These are phyloP conservation scores for Lutraria rhynchaena DNA, from an alignment of 1,140 invertebrate species.

Conservation along the genomic window DNA sequence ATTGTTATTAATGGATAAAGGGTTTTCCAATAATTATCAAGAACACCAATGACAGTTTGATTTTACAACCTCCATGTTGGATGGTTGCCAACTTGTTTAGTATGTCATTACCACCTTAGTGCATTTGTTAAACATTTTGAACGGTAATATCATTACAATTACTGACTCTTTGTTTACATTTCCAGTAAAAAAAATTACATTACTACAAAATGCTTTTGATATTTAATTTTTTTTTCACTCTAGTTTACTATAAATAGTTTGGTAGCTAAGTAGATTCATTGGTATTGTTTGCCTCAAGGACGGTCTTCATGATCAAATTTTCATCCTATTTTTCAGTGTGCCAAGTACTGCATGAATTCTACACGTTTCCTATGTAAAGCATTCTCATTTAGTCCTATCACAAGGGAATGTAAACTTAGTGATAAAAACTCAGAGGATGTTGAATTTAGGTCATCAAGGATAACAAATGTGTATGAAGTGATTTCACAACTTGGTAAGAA, in stretches of 20 bases:
- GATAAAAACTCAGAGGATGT: conserved; percentile 18
- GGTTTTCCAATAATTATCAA: conserved; percentile 14
- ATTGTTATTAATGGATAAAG: conserved; percentile 40
- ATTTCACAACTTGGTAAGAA: conserved; percentile 43
- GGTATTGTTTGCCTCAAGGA: no score
- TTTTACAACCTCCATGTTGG: conserved; percentile 8
- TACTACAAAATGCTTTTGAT: conserved; percentile 34
- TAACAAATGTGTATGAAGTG: conserved; percentile 31
- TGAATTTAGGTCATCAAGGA: conserved; percentile 25
- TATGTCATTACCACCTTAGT: no score
- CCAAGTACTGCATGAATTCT: conserved; percentile 31
- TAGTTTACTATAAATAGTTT: no score
- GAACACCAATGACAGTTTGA: conserved; percentile 1
- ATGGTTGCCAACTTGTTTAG: no score
- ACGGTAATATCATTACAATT: no score
- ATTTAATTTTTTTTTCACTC: conserved; percentile 28
- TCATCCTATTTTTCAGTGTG: conserved; percentile 27
- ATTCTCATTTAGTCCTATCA: conserved; percentile 38
- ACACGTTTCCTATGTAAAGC: conserved; percentile 45
- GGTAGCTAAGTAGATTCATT: no score
- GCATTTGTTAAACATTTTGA: no score
- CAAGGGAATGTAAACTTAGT: conserved; percentile 33
- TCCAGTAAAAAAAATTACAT: no score
- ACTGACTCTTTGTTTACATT: no score
- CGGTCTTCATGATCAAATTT: no score